These are phyloP conservation scores for Ceramica pisi DNA, from an alignment of 2,888 invertebrate species.

Conservation along the genomic window DNA sequence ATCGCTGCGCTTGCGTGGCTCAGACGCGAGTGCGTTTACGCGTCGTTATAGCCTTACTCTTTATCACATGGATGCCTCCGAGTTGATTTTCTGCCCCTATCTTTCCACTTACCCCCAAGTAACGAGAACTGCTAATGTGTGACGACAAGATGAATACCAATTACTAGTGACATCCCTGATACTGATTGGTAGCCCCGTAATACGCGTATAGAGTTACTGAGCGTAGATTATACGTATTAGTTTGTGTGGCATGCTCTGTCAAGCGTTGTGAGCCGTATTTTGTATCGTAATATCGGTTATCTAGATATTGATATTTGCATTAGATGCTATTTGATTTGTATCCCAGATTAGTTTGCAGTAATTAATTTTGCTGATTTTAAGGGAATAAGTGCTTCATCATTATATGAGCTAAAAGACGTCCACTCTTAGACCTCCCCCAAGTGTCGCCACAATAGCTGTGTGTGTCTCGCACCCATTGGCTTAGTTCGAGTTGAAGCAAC, in stretches of 20 bases:
- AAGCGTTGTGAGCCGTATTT: background rate
- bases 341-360: background rate
- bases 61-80: background rate
- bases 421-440: too few species aligned
- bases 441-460: too few species aligned
- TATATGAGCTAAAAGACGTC: too few species aligned
- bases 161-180: slow-evolving; percentile 43
- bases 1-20: too few species aligned
- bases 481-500: too few species aligned
- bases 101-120: background rate
- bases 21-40: background rate
- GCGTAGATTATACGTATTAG: slow-evolving; percentile 10
- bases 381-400: too few species aligned
- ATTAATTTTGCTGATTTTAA: too few species aligned
- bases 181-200: slow-evolving; percentile 49
- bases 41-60: too few species aligned
- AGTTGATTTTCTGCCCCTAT: slow-evolving; percentile 4
- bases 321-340: too few species aligned
- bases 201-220: slow-evolving; percentile 36
- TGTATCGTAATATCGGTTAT: background rate
- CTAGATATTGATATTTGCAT: background rate
- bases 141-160: slow-evolving; percentile 57
- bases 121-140: slow-evolving; percentile 32
- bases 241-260: background rate
- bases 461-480: too few species aligned